These are phyloP conservation scores for Chroicocephalus ridibundus DNA, from an alignment of 2,113 vertebrate species.

Conservation along the genomic window DNA sequence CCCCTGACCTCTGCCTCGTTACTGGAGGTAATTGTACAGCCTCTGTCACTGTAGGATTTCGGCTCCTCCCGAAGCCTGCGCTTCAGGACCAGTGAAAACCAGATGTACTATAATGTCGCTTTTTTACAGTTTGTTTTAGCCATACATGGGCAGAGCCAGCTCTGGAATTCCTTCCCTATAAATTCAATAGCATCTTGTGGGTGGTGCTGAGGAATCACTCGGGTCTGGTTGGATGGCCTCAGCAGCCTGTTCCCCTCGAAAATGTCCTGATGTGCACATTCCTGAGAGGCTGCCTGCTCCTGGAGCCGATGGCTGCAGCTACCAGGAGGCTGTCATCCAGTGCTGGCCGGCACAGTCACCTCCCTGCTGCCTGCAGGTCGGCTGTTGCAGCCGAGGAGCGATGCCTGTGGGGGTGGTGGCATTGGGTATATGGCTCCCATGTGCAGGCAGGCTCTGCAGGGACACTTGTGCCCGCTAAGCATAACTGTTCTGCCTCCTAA, in stretches of 20 bases:
- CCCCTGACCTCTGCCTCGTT: not conserved
- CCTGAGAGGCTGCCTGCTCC: constrained; percentile 7
- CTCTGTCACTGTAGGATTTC: not conserved
- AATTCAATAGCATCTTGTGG: constrained; percentile 58
- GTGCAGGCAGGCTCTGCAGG: not conserved
- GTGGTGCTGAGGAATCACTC: constrained; percentile 31
- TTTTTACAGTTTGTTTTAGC: constrained; percentile 48
- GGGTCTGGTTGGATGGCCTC: not conserved
- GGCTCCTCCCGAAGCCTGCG: not conserved
- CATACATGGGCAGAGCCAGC: constrained; percentile 67
- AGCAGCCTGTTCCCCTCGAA: not conserved
- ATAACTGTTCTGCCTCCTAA: not conserved
- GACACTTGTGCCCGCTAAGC: not conserved
- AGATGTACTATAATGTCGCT: not conserved
- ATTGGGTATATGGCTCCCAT: not conserved
- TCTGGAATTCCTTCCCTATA: constrained; percentile 53
- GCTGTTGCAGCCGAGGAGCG: not conserved
- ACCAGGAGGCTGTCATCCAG: not conserved
- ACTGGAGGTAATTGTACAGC: not conserved
- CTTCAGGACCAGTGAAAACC: not conserved
- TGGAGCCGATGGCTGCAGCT: not conserved
- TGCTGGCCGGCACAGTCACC: not conserved
- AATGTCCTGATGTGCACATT: constrained; percentile 32
- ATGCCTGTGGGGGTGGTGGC: not conserved
- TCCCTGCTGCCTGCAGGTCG: not conserved